Evolutionary conservation across 2,888 invertebrate genomes (phyloP), one percentile per base, ranked within the genome.

Genomic region (Aphidius colemani): DNA sequence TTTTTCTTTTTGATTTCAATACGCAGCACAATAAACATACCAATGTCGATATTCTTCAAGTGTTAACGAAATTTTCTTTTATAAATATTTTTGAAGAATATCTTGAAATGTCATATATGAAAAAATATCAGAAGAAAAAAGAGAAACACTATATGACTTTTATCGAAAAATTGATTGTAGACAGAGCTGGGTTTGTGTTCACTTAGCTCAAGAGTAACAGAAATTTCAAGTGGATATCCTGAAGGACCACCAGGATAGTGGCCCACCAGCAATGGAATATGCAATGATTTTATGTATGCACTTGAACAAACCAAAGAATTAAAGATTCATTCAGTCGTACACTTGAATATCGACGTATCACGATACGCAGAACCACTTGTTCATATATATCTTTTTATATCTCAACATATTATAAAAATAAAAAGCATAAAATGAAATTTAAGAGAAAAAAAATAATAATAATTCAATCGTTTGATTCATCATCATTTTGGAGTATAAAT

Each of bases 241-340:
- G 48, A 57, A 57, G 74, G 80, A 81, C 81, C 81, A 80, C 80
- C 81, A 74, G 76, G 74, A 79, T 46, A 11, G 76, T 78, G 80
- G 72, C 74, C 73, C 73, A 69, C 67, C 18, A 46, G 57, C 57
- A 7, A 30, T 45, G 48, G n/a, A 46, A 39, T 57, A 39, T 46
- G 46, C 46, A 46, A 30, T 39, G 45, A 46, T 57, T 57, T 46
- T 57, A 46, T 57, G n/a, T 48, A 57, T 45, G 57, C 46, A 57
- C 57, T 57, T 57, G 57, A 57, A 40, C 46, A 45, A 45, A 57
- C 57, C 46, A 39, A 51, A 59, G 44, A 59, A 51, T 59, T 59
- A 43, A 51, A 59, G 49, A 59, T 59, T 59, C 59, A 59, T 59
- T 49, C 49, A 59, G 59, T 59, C 43, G 39, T 50, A 41, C 18